Evolutionary conservation across 2,113 vertebrate species (phyloP).

Genomic region (Erpornis zantholeuca): DNA sequence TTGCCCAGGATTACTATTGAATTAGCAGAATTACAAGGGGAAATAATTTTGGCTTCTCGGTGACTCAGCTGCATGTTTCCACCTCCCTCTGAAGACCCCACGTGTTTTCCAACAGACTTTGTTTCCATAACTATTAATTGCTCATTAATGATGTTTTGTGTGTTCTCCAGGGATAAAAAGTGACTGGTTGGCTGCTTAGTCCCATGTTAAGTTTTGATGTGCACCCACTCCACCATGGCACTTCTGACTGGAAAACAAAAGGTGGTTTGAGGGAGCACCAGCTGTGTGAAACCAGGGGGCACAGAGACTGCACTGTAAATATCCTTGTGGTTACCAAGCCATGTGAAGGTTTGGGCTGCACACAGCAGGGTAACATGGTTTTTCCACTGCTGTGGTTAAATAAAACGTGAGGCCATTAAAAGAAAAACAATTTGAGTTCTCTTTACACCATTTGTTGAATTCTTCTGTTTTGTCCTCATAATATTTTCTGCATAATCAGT

Average conservation of each 20-base stretch:
- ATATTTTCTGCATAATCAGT: slow-evolving; percentile 11
- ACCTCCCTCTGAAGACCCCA: not conserved
- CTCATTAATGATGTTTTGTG: not conserved
- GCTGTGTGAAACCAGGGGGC: not conserved
- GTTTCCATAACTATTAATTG: not conserved
- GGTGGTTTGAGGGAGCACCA: not conserved
- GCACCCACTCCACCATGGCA: not conserved
- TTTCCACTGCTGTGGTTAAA: not conserved
- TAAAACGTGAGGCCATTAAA: not conserved
- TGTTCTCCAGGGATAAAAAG: not conserved
- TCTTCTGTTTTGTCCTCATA: not conserved
- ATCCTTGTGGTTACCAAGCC: not conserved
- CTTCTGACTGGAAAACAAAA: not conserved
- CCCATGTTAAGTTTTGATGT: not conserved
- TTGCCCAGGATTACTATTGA: not conserved
- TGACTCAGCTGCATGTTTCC: not conserved
- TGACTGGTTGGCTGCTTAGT: not conserved
- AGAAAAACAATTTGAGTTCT: not conserved
- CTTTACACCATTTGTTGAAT: not conserved
- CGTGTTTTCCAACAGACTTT: not conserved
- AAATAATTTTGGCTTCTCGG: not conserved
- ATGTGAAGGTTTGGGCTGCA: not conserved
- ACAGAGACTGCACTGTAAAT: not conserved
- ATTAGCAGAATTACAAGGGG: not conserved
- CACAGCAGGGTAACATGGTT: not conserved